Evolutionary conservation across 2,797 vertebrate species (phyloP).

Genomic region (Lateolabrax maculatus): DNA sequence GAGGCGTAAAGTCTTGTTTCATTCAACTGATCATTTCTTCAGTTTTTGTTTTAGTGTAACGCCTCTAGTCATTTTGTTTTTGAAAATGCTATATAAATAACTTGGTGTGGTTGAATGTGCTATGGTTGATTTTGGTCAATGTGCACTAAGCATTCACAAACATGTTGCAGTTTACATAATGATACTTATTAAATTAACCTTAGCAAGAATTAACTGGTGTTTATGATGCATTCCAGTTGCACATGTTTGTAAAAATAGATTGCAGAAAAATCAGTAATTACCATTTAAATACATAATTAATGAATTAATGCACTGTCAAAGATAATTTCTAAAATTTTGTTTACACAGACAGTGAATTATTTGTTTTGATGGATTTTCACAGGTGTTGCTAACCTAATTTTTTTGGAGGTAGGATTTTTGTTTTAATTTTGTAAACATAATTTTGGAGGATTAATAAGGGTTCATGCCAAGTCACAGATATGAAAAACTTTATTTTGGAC

Average conservation of each 20-base stretch:
- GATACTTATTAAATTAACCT: background rate
- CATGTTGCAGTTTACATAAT: constrained; percentile 5
- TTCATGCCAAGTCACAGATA: constrained; percentile 23
- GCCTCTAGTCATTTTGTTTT: background rate
- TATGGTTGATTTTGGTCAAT: background rate
- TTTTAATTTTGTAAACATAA: constrained; percentile 38
- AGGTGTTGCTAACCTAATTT: constrained; percentile 11
- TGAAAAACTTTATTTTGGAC: constrained; percentile 49
- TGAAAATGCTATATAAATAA: background rate
- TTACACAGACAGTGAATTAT: background rate
- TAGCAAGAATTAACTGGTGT: background rate
- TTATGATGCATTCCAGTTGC: background rate
- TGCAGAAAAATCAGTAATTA: background rate
- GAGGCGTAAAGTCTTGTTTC: background rate
- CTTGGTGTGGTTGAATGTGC: background rate
- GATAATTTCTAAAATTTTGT: background rate
- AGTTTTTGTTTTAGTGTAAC: background rate
- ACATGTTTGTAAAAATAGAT: background rate
- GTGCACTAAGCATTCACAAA: background rate
- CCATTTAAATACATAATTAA: background rate
- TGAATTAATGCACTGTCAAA: background rate
- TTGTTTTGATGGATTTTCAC: background rate
- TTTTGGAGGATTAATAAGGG: background rate
- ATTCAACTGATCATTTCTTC: background rate
- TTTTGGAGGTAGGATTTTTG: background rate